Evolutionary conservation across 2,797 vertebrate species (phyloP).

Genomic region (Limosa lapponica): DNA sequence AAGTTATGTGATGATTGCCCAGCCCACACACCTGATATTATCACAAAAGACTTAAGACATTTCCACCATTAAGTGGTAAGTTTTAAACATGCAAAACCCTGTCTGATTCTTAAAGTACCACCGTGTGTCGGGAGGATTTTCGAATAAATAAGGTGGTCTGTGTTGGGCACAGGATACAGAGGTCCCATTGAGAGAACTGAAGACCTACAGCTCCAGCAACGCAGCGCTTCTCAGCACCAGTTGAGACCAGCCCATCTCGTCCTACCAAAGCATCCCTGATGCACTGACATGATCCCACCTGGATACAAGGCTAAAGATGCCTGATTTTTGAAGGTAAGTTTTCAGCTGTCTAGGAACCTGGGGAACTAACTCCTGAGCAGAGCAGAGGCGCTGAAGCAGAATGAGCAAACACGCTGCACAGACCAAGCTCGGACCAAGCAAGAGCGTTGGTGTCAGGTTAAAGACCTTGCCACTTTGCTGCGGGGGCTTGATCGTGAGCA

Average conservation of each 20-base stretch:
- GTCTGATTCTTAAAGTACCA: background rate
- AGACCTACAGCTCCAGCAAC: background rate
- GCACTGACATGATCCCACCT: background rate
- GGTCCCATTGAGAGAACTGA: background rate
- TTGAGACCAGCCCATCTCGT: background rate
- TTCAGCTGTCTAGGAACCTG: background rate
- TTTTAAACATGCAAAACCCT: background rate
- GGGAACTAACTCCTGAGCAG: background rate
- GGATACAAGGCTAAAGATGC: background rate
- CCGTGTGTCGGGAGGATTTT: accelerated
- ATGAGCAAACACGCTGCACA: background rate
- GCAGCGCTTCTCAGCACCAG: background rate
- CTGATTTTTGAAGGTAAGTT: background rate
- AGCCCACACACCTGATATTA: background rate
- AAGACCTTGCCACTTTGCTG: background rate
- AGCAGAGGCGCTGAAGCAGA: background rate
- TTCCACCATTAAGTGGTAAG: background rate
- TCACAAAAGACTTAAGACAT: background rate
- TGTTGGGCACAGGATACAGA: background rate
- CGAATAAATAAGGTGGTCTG: background rate
- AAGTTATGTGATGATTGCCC: background rate
- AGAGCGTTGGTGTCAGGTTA: background rate
- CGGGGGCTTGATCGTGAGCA: accelerated
- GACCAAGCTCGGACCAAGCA: background rate
- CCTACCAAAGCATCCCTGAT: background rate